A percentile compares a stretch with the other conserved stretches of the same genome.
Evolutionary conservation across 2,797 vertebrate species (phyloP).

Genomic region (Sylvilagus floridanus): DNA sequence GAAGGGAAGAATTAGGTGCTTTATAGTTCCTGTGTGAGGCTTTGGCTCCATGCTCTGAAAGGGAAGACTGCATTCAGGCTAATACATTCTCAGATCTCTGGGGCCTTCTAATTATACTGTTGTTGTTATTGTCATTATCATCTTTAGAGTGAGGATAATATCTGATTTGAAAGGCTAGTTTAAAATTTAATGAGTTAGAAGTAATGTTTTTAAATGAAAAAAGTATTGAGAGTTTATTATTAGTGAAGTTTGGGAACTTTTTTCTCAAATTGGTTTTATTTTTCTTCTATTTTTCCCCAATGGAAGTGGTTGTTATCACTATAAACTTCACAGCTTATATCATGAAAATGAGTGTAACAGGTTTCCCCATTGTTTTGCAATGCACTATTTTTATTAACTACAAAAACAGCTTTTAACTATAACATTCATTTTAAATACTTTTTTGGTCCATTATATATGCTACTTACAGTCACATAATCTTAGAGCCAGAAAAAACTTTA

Average conservation of each 20-base stretch:
- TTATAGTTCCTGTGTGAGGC: neutral
- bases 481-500: constrained; percentile 42
- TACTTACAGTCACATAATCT: constrained; percentile 38
- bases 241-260: constrained; percentile 44
- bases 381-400: constrained; percentile 32
- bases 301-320: constrained; percentile 24
- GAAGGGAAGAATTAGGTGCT: neutral
- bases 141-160: constrained; percentile 40
- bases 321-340: constrained; percentile 22
- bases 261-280: constrained; percentile 32
- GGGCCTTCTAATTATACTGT: neutral
- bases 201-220: constrained; percentile 19
- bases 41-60: neutral
- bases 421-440: neutral
- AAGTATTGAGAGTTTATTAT: neutral
- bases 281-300: neutral
- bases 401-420: constrained; percentile 33
- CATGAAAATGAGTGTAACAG: constrained; percentile 8
- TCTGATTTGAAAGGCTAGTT: constrained; percentile 8
- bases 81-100: neutral
- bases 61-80: neutral
- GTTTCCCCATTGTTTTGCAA: constrained; percentile 42
- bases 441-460: neutral
- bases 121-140: neutral
- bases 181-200: constrained; percentile 37